Base-by-base conservation (phyloP, 2,888 invertebrate genomes). In the Thecophora atra region DNA sequence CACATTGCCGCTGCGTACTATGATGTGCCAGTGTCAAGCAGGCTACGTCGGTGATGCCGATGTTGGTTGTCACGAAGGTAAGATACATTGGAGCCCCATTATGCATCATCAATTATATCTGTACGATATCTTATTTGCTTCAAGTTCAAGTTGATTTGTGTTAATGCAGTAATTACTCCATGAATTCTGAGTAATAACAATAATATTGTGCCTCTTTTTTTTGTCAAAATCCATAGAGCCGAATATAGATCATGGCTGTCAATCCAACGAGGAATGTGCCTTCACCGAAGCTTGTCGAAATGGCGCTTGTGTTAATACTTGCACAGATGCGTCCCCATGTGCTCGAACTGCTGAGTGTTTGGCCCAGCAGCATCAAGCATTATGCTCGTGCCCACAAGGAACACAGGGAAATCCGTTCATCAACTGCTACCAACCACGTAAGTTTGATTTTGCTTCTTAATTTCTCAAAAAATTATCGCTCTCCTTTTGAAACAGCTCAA, bases 41-140 rank as follows among this genome's bases (percentile, higher is more conserved):
- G 95, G 95, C 75, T 93, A 91, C 79, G 89, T 92, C 78, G 96
- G 96, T 77, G 95, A 96, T 85, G 95, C 96, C 13, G 94, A 95
- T 78, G 90, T 92, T 75, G 92, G 93, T 85, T 97, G 96, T 85
- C 90, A 89, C 82, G 90, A 89, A 88, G 93, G 96, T 95, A 90
- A 88, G 77, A 67, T 37, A 37, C 6, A 30, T 30, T 6, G n/a
- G n/a, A n/a, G n/a, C n/a, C n/a, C n/a, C n/a, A n/a, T n/a, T n/a
- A n/a, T n/a, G n/a, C n/a, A n/a, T n/a, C n/a, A n/a, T n/a, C n/a
- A n/a, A n/a, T n/a, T n/a, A n/a, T n/a, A n/a, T n/a, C n/a, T n/a
- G n/a, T n/a, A n/a, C n/a, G n/a, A n/a, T n/a, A n/a, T n/a, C n/a
- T n/a, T n/a, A n/a, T n/a, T n/a, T n/a, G n/a, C n/a, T n/a, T n/a